Percentiles rank a stretch among this genome's conserved stretches.
Evolutionary conservation across 2,113 vertebrate genomes (phyloP).

Genomic region (Balaeniceps rex): DNA sequence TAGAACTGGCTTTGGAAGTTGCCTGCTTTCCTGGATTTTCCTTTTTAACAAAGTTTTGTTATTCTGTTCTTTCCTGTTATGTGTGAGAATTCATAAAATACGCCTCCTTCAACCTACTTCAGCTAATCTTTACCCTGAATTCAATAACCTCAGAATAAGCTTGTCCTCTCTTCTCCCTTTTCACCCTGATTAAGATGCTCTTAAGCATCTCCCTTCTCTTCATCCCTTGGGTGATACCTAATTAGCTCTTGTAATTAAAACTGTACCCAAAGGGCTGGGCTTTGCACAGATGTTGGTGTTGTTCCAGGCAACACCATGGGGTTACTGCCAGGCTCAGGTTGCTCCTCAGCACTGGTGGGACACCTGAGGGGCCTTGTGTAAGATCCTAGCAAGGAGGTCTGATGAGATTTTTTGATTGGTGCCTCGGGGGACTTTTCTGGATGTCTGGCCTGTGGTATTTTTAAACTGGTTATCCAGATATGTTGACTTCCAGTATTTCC

Average conservation of each 20-base stretch:
- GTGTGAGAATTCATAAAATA: neutral
- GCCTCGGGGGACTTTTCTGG: neutral
- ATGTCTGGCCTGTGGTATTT: neutral
- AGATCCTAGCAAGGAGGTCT: neutral
- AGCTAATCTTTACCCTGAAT: neutral
- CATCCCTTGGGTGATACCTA: neutral
- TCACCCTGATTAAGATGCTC: neutral
- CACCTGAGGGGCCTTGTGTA: neutral
- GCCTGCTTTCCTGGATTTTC: neutral
- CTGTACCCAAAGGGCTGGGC: neutral
- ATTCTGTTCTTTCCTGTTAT: neutral
- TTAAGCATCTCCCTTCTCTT: neutral
- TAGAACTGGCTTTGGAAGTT: neutral
- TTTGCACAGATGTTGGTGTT: neutral
- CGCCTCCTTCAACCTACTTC: neutral
- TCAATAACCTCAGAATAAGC: neutral
- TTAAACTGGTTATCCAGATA: neutral
- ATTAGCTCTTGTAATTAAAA: neutral
- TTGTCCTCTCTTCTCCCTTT: neutral
- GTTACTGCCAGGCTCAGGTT: neutral
- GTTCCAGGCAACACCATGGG: neutral
- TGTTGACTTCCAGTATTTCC: neutral
- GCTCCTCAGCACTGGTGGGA: neutral
- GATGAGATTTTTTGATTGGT: neutral
- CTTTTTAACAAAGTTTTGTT: neutral